A percentile compares a stretch with the other conserved stretches of the same genome.
Evolutionary conservation across 2,888 invertebrate species (phyloP).

Genomic region (Girardia tigrina): DNA sequence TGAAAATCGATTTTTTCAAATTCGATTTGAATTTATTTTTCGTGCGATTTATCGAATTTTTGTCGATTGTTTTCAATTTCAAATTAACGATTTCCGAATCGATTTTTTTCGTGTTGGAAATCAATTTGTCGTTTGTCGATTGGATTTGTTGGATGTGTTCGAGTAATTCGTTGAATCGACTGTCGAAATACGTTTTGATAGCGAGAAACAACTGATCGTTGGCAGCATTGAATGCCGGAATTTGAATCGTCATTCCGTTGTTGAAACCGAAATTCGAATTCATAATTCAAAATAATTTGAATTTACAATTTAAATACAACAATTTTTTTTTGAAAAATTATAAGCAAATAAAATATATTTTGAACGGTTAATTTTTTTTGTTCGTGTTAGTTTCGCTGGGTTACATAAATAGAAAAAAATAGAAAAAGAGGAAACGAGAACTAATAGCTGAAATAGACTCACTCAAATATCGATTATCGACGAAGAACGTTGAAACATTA

Average conservation of each 20-base stretch:
- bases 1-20: neutral
- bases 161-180: neutral
- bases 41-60: neutral
- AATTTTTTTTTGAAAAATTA: neutral
- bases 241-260: constrained; percentile 17
- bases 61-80: no score
- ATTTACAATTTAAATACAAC: neutral
- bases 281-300: neutral
- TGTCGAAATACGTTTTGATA: neutral
- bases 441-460: constrained; percentile 7
- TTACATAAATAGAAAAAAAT: no score
- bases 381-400: no score
- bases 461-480: constrained; percentile 19
- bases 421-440: constrained; percentile 5
- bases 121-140: neutral
- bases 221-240: constrained; percentile 16
- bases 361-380: no score
- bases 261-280: constrained; percentile 17
- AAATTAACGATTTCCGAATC: neutral
- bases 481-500: constrained; percentile 20
- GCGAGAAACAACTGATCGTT: constrained; percentile 21
- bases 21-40: neutral
- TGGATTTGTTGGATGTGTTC: neutral
- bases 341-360: no score
- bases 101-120: constrained; percentile 7